phyloP scores from a whole-genome alignment of 1,140 invertebrate genomes.

The Trigoniulus corallinus region DNA sequence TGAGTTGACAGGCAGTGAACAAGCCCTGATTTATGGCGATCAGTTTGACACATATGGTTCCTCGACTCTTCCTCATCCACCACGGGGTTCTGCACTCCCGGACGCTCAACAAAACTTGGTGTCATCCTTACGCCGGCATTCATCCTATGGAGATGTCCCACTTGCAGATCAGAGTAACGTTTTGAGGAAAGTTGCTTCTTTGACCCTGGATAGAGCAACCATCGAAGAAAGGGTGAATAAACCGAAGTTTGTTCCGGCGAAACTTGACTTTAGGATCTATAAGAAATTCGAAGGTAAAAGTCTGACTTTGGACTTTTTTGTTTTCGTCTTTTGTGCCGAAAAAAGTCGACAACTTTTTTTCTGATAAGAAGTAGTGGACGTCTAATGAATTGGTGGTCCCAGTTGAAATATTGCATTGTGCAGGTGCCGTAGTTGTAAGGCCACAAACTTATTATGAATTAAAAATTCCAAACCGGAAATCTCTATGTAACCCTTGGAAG shows the following conservation, averaged over 20 bases:
- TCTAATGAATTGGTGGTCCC: too few relatives aligned
- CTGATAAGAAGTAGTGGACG: slow-evolving; percentile 5
- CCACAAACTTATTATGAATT: too few relatives aligned
- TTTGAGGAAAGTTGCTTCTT: slow-evolving; percentile 61
- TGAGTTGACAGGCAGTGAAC: too few relatives aligned
- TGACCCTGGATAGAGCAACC: slow-evolving; percentile 49
- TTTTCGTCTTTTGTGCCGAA: not conserved
- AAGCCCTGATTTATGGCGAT: too few relatives aligned
- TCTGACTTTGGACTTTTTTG: too few relatives aligned
- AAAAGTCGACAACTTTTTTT: slow-evolving; percentile 2
- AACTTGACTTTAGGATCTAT: slow-evolving; percentile 60
- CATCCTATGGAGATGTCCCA: slow-evolving; percentile 27
- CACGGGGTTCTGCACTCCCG: not conserved
- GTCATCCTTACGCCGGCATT: slow-evolving; percentile 23
- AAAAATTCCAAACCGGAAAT: too few relatives aligned
- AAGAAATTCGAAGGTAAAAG: slow-evolving; percentile 74
- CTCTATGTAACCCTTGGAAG: too few relatives aligned
- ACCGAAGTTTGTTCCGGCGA: slow-evolving; percentile 61
- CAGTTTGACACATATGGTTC: too few relatives aligned
- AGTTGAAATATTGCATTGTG: too few relatives aligned
- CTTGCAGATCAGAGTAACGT: slow-evolving; percentile 41
- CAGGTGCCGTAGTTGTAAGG: too few relatives aligned
- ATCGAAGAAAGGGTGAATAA: slow-evolving; percentile 40
- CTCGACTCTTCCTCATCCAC: too few relatives aligned
- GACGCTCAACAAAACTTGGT: not conserved